These are phyloP conservation scores for Ptilonorhynchus violaceus DNA, from an alignment of 2,113 vertebrate genomes.

Conservation along the genomic window DNA sequence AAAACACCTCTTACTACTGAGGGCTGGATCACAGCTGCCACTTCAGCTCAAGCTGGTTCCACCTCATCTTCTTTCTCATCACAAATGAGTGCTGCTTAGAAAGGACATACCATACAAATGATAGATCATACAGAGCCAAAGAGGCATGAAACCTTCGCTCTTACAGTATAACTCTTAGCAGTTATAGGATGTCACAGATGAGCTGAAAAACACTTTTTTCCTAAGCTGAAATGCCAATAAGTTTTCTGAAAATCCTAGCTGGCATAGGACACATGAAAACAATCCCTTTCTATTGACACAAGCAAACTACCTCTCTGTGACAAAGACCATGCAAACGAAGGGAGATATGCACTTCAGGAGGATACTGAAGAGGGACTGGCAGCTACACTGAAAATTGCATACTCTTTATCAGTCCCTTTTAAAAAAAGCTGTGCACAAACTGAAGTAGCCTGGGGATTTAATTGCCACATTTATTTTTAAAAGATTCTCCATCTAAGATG, in stretches of 20 bases:
- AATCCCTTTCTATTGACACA: not conserved
- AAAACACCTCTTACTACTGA: not conserved
- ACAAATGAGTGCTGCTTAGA: not conserved
- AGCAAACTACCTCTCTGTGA: not conserved
- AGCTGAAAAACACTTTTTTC: not conserved
- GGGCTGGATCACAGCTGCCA: not conserved
- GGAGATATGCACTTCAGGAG: not conserved
- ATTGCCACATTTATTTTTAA: constrained; percentile 18
- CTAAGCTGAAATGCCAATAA: not conserved
- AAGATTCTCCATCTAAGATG: not conserved
- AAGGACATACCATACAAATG: not conserved
- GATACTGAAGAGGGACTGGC: not conserved
- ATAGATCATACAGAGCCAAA: not conserved
- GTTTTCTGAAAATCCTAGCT: not conserved
- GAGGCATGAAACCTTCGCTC: not conserved
- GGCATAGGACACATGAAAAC: not conserved
- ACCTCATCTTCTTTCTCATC: not conserved
- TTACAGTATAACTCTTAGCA: not conserved
- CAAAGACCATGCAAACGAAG: not conserved
- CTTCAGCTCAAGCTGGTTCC: not conserved
- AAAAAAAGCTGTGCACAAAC: not conserved
- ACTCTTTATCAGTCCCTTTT: not conserved
- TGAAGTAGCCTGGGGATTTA: not conserved
- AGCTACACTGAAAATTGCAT: not conserved
- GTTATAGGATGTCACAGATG: not conserved